A percentile compares a stretch with the other conserved stretches of the same genome.
Conservation (phyloP, 2,888 invertebrate genomes). For the Cheilosia impressa region DNA sequence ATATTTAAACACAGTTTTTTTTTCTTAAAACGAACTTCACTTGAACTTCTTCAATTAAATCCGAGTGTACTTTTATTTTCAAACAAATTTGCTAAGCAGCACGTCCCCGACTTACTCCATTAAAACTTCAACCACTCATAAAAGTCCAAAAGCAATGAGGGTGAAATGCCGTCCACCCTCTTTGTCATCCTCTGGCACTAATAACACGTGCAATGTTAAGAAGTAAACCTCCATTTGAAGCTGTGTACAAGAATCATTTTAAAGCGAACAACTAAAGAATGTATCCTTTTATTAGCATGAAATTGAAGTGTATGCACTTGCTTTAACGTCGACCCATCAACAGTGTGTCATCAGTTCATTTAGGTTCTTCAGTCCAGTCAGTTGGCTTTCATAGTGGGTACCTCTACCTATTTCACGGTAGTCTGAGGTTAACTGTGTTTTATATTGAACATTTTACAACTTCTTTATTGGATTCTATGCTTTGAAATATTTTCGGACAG, state of each 20-base stretch:
- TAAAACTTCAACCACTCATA: not conserved
- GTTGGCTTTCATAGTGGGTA: constrained; percentile 25
- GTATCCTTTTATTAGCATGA: constrained; percentile 65
- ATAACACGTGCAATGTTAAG: constrained; percentile 11
- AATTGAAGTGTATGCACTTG: constrained; percentile 70
- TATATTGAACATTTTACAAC: not conserved
- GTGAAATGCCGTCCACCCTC: too few species aligned
- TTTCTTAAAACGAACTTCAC: too few species aligned
- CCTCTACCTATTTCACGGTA: not conserved
- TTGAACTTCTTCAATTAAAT: too few species aligned
- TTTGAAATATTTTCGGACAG: not conserved
- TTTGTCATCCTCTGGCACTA: too few species aligned
- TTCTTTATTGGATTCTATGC: constrained; percentile 12
- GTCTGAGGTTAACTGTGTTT: not conserved
- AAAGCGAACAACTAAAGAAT: constrained; percentile 43
- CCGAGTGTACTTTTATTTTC: too few species aligned
- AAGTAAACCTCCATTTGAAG: constrained; percentile 28
- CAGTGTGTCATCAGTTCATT: constrained; percentile 63
- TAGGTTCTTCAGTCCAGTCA: constrained; percentile 51
- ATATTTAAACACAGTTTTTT: too few species aligned
- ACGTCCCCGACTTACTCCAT: too few species aligned
- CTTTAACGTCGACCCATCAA: constrained; percentile 57
- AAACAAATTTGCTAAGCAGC: too few species aligned
- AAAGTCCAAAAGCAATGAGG: not conserved
- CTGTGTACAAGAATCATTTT: constrained; percentile 50